phyloP scores from a whole-genome alignment of 2,888 invertebrate genomes.

The Lymantria dispar region DNA sequence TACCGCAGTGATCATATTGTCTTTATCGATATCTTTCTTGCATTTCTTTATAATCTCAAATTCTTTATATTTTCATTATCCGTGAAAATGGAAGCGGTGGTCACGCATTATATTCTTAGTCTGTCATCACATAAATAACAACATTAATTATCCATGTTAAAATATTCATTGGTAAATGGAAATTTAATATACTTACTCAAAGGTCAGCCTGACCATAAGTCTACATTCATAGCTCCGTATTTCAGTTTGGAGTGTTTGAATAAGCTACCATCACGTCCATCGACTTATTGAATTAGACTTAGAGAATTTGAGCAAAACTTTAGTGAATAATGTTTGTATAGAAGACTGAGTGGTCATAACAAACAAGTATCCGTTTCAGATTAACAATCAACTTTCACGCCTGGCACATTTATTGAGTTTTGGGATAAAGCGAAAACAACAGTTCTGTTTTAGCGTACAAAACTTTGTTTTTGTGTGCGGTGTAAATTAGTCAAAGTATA shows the following conservation, averaged over 20 bases:
- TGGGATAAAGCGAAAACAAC: constrained; percentile 58
- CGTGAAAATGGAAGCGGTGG: too few relatives aligned
- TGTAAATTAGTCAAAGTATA: constrained; percentile 77
- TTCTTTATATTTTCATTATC: too few relatives aligned
- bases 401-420: constrained; percentile 55
- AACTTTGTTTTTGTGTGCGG: constrained; percentile 70
- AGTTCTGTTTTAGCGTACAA: constrained; percentile 66
- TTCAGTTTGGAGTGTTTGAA: constrained; percentile 39
- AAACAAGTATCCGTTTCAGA: constrained; percentile 59
- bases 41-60: too few relatives aligned
- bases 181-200: neutral
- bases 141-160: neutral
- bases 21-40: too few relatives aligned
- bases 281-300: constrained; percentile 52
- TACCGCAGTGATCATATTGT: too few relatives aligned
- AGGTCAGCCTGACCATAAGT: constrained; percentile 22
- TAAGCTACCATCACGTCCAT: constrained; percentile 48
- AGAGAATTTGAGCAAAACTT: constrained; percentile 43
- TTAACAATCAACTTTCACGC: constrained; percentile 65
- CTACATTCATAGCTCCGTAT: constrained; percentile 26
- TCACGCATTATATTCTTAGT: too few relatives aligned
- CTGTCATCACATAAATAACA: constrained; percentile 3
- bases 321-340: constrained; percentile 42
- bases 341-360: constrained; percentile 40
- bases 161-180: neutral